Percentiles rank a stretch among this genome's conserved stretches.
These are phyloP conservation scores for Phaonia tiefii DNA, from an alignment of 2,888 invertebrate genomes.

Conservation along the genomic window DNA sequence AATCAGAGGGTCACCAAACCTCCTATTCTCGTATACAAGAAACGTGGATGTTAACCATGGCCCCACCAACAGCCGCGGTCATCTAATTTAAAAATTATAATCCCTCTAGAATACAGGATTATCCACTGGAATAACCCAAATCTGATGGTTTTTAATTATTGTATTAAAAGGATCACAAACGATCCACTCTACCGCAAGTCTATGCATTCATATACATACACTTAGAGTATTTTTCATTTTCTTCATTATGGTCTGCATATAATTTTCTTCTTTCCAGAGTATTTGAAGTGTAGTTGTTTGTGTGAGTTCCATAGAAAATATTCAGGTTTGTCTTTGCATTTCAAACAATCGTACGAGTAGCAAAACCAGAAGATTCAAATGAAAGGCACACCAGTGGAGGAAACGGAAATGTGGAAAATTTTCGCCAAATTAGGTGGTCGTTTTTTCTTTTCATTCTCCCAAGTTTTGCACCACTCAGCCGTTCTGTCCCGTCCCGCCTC, in stretches of 20 bases:
- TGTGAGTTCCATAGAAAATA: constrained; percentile 26
- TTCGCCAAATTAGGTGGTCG: constrained; percentile 68
- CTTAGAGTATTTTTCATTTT: constrained; percentile 37
- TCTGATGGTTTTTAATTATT: no score
- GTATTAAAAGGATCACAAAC: no score
- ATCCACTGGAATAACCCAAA: no score
- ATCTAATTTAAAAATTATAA: no score
- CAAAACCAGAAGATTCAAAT: constrained; percentile 13
- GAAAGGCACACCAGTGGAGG: constrained; percentile 62
- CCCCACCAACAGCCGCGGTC: no score
- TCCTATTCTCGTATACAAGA: no score
- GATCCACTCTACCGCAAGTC: no score
- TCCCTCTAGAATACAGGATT: no score
- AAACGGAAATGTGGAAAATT: constrained; percentile 69
- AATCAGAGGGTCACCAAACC: no score
- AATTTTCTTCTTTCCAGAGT: constrained; percentile 22
- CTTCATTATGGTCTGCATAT: constrained; percentile 27
- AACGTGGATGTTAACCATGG: no score
- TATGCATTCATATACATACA: neutral
- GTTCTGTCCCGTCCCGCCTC: neutral
- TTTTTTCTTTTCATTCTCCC: constrained; percentile 19
- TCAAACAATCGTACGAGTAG: constrained; percentile 55
- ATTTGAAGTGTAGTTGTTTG: neutral
- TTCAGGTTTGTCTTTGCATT: constrained; percentile 63
- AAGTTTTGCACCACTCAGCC: neutral